A percentile compares a stretch with the other conserved stretches of the same genome.
Evolutionary conservation across 1,140 invertebrate species (phyloP).

Genomic region (Ostrea edulis): DNA sequence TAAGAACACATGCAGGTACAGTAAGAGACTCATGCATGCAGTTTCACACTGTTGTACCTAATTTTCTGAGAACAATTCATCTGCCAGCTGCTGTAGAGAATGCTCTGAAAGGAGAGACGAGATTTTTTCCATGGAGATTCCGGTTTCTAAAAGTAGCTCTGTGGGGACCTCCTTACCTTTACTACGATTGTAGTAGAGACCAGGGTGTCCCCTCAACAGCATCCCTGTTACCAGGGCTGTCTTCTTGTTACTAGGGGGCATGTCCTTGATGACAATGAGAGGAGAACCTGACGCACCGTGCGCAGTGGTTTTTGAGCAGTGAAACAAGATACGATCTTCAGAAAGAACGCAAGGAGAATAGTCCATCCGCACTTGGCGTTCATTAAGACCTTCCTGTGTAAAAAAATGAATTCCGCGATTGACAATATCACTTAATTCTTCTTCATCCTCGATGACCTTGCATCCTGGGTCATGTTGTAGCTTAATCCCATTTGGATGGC

Average conservation of each 20-base stretch:
- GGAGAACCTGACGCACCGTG: neutral
- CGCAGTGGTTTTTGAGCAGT: neutral
- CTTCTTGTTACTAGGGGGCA: too few species aligned
- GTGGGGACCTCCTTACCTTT: neutral
- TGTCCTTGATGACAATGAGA: neutral
- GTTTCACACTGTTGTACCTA: too few species aligned
- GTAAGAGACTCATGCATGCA: too few species aligned
- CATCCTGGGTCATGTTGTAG: neutral
- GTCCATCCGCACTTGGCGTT: neutral
- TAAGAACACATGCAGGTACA: too few species aligned
- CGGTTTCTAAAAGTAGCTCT: neutral
- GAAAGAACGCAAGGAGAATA: neutral
- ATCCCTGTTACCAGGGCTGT: neutral
- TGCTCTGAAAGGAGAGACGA: neutral
- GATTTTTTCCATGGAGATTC: constrained; percentile 26
- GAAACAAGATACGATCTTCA: neutral
- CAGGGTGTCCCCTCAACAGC: neutral
- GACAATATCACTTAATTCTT: neutral
- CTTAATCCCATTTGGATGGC: neutral
- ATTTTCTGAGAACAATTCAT: neutral
- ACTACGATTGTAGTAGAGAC: neutral
- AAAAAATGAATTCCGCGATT: neutral
- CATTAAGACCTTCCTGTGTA: neutral
- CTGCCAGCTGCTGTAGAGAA: neutral
- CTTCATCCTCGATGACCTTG: neutral